phyloP scores from a whole-genome alignment of 2,888 invertebrate genomes.

The Isotomurus palustris region DNA sequence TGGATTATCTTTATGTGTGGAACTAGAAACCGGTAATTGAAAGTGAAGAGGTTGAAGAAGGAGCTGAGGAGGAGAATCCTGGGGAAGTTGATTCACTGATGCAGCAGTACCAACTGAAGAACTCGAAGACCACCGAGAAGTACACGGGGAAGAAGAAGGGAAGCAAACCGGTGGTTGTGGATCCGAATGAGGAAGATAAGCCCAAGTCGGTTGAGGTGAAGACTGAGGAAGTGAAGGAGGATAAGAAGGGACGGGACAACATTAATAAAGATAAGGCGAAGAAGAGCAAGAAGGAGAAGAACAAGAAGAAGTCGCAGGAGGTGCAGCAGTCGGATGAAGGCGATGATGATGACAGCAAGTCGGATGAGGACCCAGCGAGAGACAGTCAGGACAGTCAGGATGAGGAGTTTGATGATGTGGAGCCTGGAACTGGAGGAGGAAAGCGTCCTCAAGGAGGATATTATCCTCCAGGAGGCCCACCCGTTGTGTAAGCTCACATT shows the following conservation, averaged over 20 bases:
- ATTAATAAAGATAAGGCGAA: constrained; percentile 20
- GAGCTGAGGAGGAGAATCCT: constrained; percentile 17
- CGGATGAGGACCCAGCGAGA: constrained; percentile 32
- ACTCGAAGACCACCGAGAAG: constrained; percentile 37
- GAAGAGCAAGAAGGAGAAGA: constrained; percentile 33
- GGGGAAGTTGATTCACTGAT: constrained; percentile 41
- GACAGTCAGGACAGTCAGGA: constrained; percentile 30
- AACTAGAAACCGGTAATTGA: constrained; percentile 35
- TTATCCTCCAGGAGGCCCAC: constrained; percentile 44
- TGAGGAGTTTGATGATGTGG: constrained; percentile 22
- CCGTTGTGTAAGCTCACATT: constrained; percentile 38
- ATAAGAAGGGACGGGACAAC: constrained; percentile 14
- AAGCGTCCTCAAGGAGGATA: constrained; percentile 42
- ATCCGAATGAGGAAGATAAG: constrained; percentile 12
- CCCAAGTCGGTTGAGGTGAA: constrained; percentile 8
- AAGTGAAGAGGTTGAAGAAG: constrained; percentile 42
- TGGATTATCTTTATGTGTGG: constrained; percentile 8
- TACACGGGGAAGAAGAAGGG: constrained; percentile 31
- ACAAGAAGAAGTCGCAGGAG: constrained; percentile 11
- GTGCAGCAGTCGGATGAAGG: constrained; percentile 22
- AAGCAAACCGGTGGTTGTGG: constrained; percentile 31
- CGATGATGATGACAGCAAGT: constrained; percentile 39
- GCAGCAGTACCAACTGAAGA: constrained; percentile 42
- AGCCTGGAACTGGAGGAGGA: constrained; percentile 40
- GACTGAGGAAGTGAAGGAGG: constrained; percentile 13